Conservation (phyloP, 2,888 invertebrate species). For the Ptilodon capucinus region DNA sequence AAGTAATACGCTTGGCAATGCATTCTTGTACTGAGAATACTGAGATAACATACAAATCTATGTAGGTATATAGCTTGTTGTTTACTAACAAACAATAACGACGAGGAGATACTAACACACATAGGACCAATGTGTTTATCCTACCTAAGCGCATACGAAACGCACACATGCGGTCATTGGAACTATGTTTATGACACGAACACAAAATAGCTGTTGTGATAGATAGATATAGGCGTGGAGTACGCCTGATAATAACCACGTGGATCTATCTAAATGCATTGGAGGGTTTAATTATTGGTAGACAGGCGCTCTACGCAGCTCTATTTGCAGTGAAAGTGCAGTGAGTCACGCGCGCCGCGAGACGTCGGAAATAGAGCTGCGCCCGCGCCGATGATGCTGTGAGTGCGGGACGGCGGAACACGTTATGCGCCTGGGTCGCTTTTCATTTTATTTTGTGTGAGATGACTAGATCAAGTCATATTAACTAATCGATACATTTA, state of each 20-base stretch:
- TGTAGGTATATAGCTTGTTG: neutral
- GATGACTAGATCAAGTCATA: too few species aligned
- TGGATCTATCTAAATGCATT: slow-evolving; percentile 40
- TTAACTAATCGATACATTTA: too few species aligned
- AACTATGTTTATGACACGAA: too few species aligned
- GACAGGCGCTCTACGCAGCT: slow-evolving; percentile 48
- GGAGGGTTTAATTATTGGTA: slow-evolving; percentile 55
- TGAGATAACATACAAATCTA: too few species aligned
- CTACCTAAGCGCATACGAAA: too few species aligned
- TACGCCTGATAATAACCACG: slow-evolving; percentile 14
- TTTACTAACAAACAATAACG: slow-evolving; percentile 3
- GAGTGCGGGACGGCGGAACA: neutral
- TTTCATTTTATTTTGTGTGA: too few species aligned
- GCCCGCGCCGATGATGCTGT: slow-evolving; percentile 19
- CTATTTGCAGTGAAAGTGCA: slow-evolving; percentile 73
- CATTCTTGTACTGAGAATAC: neutral
- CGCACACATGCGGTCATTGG: too few species aligned
- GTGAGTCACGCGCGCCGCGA: slow-evolving; percentile 57
- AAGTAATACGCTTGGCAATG: neutral
- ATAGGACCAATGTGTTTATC: too few species aligned
- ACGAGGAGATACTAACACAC: too few species aligned
- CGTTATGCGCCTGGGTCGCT: too few species aligned
- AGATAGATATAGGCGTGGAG: too few species aligned
- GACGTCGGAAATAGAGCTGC: slow-evolving; percentile 61
- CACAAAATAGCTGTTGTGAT: too few species aligned